Percentiles rank a stretch among this genome's conserved stretches.
Evolutionary conservation across 2,113 vertebrate genomes (phyloP).

Genomic region (Petrocephalus zakoni): DNA sequence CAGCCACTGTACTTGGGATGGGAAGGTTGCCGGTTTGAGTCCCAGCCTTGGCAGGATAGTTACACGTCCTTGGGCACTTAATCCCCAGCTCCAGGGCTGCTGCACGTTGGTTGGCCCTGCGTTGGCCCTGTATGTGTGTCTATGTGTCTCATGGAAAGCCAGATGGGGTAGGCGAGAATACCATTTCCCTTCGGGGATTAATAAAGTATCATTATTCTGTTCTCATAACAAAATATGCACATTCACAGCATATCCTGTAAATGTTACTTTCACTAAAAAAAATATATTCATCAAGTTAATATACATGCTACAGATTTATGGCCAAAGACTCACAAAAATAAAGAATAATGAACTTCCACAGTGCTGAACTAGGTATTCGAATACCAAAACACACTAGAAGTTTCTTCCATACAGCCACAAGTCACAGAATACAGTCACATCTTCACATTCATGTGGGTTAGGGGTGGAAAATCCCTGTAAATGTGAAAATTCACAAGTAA

Average conservation of each 20-base stretch:
- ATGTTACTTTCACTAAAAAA: neutral
- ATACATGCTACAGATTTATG: neutral
- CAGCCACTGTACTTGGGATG: too few species aligned
- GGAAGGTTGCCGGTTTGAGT: too few species aligned
- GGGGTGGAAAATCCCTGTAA: neutral
- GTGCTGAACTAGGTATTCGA: neutral
- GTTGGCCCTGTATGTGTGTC: too few species aligned
- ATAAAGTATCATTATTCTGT: too few species aligned
- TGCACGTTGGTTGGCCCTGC: too few species aligned
- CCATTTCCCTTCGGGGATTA: too few species aligned
- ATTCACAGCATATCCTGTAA: neutral
- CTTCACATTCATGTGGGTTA: neutral
- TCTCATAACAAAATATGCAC: neutral
- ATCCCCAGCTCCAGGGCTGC: too few species aligned
- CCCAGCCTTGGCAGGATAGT: too few species aligned
- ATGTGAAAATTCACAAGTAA: neutral
- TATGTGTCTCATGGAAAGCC: too few species aligned
- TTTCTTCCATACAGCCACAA: neutral
- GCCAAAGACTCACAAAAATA: neutral
- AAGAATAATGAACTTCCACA: neutral
- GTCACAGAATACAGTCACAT: neutral
- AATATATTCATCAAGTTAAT: neutral
- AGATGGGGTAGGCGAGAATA: too few species aligned
- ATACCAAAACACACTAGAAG: neutral
- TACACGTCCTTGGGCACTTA: too few species aligned